Conservation (phyloP, 2,797 vertebrate species). For the Protosalanx chinensis region DNA sequence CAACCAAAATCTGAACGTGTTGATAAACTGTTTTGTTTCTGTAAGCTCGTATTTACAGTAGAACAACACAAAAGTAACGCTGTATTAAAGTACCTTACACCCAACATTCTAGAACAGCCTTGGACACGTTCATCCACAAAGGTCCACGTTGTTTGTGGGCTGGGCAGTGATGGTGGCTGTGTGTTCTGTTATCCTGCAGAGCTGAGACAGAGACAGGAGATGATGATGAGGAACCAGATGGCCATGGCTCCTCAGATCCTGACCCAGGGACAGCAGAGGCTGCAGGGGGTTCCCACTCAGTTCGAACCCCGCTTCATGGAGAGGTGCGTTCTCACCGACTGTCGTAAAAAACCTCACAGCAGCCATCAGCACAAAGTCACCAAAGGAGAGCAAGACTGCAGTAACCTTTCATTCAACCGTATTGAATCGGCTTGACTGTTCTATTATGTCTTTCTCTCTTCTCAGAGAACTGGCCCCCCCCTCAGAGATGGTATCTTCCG, state of each 20-base stretch:
- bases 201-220: constrained; percentile 83
- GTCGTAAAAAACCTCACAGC: constrained; percentile 13
- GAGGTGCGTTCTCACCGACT: constrained; percentile 70
- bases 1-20: background rate
- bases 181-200: constrained; percentile 67
- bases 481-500: constrained; percentile 79
- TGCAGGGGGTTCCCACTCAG: constrained; percentile 79
- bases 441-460: constrained; percentile 16
- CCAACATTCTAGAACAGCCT: too few species aligned
- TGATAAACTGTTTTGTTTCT: too few species aligned
- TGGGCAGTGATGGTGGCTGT: too few species aligned
- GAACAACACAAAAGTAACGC: background rate
- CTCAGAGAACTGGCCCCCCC: constrained; percentile 82
- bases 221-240: constrained; percentile 91
- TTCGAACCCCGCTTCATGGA: constrained; percentile 85
- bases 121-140: too few species aligned
- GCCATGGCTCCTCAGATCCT: constrained; percentile 85
- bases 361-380: too few species aligned
- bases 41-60: background rate
- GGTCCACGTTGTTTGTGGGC: too few species aligned
- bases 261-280: constrained; percentile 80
- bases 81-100: too few species aligned
- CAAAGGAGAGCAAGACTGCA: too few species aligned
- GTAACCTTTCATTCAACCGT: too few species aligned
- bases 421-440: background rate